A percentile compares a stretch with the other conserved stretches of the same genome.
Conservation (phyloP, 1,140 invertebrate genomes). For the Mactra quadrangularis region DNA sequence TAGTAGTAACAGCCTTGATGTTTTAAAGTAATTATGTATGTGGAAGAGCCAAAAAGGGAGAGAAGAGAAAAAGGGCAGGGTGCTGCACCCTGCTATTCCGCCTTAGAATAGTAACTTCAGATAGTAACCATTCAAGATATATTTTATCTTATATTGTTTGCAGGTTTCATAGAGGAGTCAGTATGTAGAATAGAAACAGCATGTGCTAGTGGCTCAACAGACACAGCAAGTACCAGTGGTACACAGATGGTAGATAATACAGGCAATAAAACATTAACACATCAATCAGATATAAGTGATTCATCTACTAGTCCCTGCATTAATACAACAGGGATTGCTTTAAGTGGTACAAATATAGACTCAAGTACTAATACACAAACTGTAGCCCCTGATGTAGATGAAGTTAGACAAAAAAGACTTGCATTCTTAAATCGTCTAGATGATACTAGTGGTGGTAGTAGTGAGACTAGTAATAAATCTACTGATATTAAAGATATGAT, state of each 20-base stretch:
- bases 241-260: background rate
- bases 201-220: conserved; percentile 13
- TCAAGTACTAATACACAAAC: background rate
- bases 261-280: background rate
- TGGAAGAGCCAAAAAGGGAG: no score
- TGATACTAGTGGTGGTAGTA: background rate
- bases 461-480: conserved; percentile 1
- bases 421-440: conserved; percentile 70
- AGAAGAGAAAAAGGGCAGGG: no score
- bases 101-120: no score
- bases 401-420: conserved; percentile 76
- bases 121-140: no score
- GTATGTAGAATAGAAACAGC: conserved; percentile 52
- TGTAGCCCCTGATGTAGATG: conserved; percentile 65
- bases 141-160: no score
- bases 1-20: no score
- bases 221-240: background rate
- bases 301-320: background rate
- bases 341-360: conserved; percentile 6
- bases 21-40: no score
- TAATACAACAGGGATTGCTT: background rate
- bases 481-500: conserved; percentile 5
- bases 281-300: background rate
- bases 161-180: conserved; percentile 63
- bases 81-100: no score